Conservation (phyloP, 2,888 invertebrate species). For the Drepana falcataria region DNA sequence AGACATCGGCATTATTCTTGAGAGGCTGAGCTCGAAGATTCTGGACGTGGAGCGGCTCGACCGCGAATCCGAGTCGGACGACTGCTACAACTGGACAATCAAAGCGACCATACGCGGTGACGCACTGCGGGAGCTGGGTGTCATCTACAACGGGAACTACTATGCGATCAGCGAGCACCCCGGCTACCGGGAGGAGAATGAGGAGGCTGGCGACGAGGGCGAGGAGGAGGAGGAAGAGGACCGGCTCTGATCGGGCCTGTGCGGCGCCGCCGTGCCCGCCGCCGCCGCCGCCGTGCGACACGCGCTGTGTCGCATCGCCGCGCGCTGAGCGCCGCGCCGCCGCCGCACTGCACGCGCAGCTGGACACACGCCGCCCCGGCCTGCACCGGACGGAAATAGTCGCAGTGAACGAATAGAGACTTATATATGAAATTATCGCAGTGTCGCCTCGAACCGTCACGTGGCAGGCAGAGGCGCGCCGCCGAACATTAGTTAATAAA, state of each 20-base stretch:
- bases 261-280: slow-evolving; percentile 72
- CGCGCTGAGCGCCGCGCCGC: slow-evolving; percentile 59
- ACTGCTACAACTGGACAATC: slow-evolving; percentile 98
- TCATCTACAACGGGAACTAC: slow-evolving; percentile 96
- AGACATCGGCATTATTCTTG: slow-evolving; percentile 96
- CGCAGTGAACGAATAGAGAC: slow-evolving; percentile 56
- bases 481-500: slow-evolving; percentile 60
- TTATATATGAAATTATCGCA: slow-evolving; percentile 58
- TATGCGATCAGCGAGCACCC: slow-evolving; percentile 97
- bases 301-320: slow-evolving; percentile 61
- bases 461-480: slow-evolving; percentile 28
- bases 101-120: slow-evolving; percentile 96
- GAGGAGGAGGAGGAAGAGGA: slow-evolving; percentile 91
- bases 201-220: slow-evolving; percentile 90
- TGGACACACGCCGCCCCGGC: slow-evolving; percentile 15
- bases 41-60: slow-evolving; percentile 95
- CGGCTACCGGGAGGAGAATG: slow-evolving; percentile 93
- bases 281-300: slow-evolving; percentile 62
- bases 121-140: slow-evolving; percentile 92
- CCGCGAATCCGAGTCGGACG: slow-evolving; percentile 94
- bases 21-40: slow-evolving; percentile 94
- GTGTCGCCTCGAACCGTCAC: slow-evolving; percentile 28
- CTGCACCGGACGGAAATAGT: slow-evolving; percentile 25
- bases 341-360: slow-evolving; percentile 23
- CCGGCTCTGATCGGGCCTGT: slow-evolving; percentile 79